Base-by-base conservation (phyloP, 2,888 invertebrate genomes). In the Theodoxus fluviatilis region DNA sequence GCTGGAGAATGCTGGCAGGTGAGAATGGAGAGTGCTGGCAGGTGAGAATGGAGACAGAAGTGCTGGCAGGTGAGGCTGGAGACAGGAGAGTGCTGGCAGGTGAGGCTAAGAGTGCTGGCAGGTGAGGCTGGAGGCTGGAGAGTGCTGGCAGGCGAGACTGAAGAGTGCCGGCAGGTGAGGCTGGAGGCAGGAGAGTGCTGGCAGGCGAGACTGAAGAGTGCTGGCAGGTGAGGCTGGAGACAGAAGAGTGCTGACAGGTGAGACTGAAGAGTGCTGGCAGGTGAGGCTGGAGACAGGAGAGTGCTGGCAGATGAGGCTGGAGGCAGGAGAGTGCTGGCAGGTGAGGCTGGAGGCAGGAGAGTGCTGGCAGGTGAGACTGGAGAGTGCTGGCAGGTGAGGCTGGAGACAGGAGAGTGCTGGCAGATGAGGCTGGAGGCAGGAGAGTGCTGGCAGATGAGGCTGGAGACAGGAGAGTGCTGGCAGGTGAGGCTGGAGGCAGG, bases 371-470 rank as follows among this genome's bases (percentile, higher is more conserved):
- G 83, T 92, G 93, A 12, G 91, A 92, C 7, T 92, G 92, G 91
- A 88, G 92, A 82, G 92, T 92, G 3, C 86, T 93, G 47, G 89
- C 91, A 77, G 88, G 88, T 88, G 73, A 66, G 72, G 31, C 22
- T 47, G 28, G 18, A 63, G 6, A 7, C 7, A 28, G 43, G 25
- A 25, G 4, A n/a, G n/a, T n/a, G n/a, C n/a, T n/a, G n/a, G n/a
- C n/a, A n/a, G n/a, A n/a, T n/a, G n/a, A n/a, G n/a, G n/a, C n/a
- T 84, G 92, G 93, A 12, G 91, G 92, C 7, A 92, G 92, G 91
- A 88, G 92, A 82, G 92, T 92, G 3, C 86, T 93, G 47, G 89
- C 91, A 77, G 88, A 88, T 88, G 73, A 66, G 72, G 31, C 22
- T 47, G 28, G 18, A 63, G 6, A 7, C 7, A 28, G 43, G 25